These are phyloP conservation scores for Stigmatopora nigra DNA, from an alignment of 2,113 vertebrate genomes.

Conservation along the genomic window DNA sequence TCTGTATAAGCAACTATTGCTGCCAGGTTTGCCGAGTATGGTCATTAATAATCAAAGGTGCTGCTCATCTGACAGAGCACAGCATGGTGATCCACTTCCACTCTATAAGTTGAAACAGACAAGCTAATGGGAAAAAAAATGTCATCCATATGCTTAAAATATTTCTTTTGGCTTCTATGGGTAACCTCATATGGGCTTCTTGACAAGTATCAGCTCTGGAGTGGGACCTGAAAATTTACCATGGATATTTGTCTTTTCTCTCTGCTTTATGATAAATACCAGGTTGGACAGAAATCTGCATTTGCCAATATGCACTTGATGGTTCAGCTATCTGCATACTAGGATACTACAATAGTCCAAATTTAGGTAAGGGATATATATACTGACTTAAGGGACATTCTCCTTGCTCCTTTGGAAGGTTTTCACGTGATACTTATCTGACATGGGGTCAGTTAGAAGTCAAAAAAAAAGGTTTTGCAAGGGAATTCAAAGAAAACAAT, in stretches of 20 bases:
- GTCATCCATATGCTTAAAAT: not conserved
- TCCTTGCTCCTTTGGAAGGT: not conserved
- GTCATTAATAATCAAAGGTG: not conserved
- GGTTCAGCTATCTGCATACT: not conserved
- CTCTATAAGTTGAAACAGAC: not conserved
- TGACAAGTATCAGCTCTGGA: not conserved
- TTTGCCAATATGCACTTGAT: not conserved
- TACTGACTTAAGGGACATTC: not conserved
- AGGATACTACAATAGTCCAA: no score
- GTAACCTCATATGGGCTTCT: not conserved
- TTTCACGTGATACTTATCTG: not conserved
- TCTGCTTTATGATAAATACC: slow-evolving; percentile 1
- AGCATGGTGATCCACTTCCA: slow-evolving; percentile 19
- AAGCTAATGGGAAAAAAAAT: not conserved
- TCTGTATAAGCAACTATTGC: not conserved
- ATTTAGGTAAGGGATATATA: not conserved
- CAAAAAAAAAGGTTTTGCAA: slow-evolving; percentile 22
- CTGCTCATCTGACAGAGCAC: slow-evolving; percentile 1
- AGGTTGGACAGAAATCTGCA: not conserved
- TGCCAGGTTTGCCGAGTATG: slow-evolving; percentile 4
- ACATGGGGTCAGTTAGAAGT: not conserved
- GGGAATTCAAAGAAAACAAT: slow-evolving; percentile 22
- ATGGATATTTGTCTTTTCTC: not conserved
- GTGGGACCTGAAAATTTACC: not conserved
- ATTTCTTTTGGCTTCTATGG: not conserved